Conservation (phyloP, 2,797 vertebrate species). For the Sus cebifrons region DNA sequence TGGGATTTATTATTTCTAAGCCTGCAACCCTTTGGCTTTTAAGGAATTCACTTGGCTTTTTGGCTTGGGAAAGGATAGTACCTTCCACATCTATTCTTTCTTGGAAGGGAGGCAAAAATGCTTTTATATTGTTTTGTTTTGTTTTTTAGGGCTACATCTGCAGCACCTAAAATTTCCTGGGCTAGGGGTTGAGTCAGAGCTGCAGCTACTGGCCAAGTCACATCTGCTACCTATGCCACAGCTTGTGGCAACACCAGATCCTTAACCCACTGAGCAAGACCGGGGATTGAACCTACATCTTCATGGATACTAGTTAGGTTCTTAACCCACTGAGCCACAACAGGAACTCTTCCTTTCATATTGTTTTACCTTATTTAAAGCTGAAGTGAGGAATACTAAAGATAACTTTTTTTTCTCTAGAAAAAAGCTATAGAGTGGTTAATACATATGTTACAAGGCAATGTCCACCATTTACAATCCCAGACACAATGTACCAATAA, state of each 20-base stretch:
- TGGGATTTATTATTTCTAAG: constrained; percentile 16
- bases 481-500: background rate
- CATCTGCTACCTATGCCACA: too few relatives aligned
- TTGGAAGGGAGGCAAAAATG: background rate
- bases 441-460: background rate
- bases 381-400: background rate
- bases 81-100: background rate
- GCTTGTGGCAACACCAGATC: too few relatives aligned
- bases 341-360: too few relatives aligned
- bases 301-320: too few relatives aligned
- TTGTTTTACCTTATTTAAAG: constrained; percentile 4
- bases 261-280: too few relatives aligned
- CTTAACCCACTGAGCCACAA: too few relatives aligned
- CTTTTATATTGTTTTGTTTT: background rate
- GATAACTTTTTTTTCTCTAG: background rate
- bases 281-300: too few relatives aligned
- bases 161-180: too few relatives aligned
- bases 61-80: background rate
- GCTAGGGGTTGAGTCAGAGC: too few relatives aligned
- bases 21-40: background rate
- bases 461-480: background rate
- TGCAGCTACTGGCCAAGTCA: too few relatives aligned
- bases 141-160: too few relatives aligned
- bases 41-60: background rate
- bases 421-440: background rate